Conservation (phyloP, 2,888 invertebrate genomes). For the Drosophila nr. fundita region DNA sequence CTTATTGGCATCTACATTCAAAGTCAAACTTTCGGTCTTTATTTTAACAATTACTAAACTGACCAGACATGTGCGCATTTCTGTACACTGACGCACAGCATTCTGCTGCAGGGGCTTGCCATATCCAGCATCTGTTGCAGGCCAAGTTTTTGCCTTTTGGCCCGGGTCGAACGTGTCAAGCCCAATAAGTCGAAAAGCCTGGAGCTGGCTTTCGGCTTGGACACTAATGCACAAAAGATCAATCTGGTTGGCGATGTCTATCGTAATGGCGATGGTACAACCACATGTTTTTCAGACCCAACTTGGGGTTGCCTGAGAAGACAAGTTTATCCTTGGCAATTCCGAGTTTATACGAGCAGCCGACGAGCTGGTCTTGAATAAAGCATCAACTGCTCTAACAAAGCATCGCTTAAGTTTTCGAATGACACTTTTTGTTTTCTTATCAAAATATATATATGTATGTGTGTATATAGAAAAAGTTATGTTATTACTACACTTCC, state of each 20-base stretch:
- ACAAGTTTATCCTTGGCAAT: slow-evolving; percentile 47
- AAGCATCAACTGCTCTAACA: slow-evolving; percentile 18
- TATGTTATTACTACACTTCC: not conserved
- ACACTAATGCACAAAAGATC: slow-evolving; percentile 36
- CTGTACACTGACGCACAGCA: slow-evolving; percentile 4
- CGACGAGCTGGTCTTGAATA: slow-evolving; percentile 44
- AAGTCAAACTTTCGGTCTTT: slow-evolving; percentile 5
- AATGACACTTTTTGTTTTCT: slow-evolving; percentile 11
- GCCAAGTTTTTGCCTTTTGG: slow-evolving; percentile 41
- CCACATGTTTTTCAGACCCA: slow-evolving; percentile 35
- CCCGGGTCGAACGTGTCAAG: slow-evolving; percentile 23
- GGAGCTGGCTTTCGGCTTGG: slow-evolving; percentile 28
- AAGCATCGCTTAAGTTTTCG: slow-evolving; percentile 44
- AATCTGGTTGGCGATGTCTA: slow-evolving; percentile 40
- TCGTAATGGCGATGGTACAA: slow-evolving; percentile 16
- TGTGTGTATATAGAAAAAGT: not conserved
- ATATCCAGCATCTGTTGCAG: slow-evolving; percentile 14
- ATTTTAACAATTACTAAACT: not conserved
- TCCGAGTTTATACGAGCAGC: slow-evolving; percentile 35
- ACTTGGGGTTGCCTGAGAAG: slow-evolving; percentile 32
- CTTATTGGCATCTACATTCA: not conserved
- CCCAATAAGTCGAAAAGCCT: slow-evolving; percentile 21
- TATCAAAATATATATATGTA: not conserved
- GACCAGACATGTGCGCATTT: slow-evolving; percentile 33
- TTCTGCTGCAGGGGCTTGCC: slow-evolving; percentile 22